Evolutionary conservation across 37 sponge, comb jelly and placozoan genomes (phyloP).

Genomic region (Eunapius fragilis): DNA sequence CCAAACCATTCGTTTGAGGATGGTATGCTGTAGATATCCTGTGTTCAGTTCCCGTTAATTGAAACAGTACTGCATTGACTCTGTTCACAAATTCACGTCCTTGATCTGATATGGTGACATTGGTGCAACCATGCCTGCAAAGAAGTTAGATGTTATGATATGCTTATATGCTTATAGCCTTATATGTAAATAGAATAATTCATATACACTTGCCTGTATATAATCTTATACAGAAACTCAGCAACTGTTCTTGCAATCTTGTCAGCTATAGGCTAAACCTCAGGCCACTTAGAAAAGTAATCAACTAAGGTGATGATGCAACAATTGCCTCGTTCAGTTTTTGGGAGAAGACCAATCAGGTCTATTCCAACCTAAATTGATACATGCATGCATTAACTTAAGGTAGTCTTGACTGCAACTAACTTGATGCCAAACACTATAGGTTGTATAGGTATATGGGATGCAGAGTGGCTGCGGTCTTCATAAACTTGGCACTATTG

Average conservation of each 20-base stretch:
- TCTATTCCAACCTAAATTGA: slow-evolving; percentile 43
- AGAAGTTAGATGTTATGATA: neutral
- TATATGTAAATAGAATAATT: neutral
- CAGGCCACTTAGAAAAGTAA: slow-evolving; percentile 44
- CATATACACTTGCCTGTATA: slow-evolving; percentile 13
- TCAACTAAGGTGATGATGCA: slow-evolving; percentile 45
- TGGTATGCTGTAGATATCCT: slow-evolving; percentile 43
- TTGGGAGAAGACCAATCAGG: slow-evolving; percentile 29
- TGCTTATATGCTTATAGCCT: neutral
- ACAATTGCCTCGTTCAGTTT: slow-evolving; percentile 14
- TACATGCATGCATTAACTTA: no score
- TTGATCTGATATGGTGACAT: slow-evolving; percentile 24
- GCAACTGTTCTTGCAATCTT: slow-evolving; percentile 29
- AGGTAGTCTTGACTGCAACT: no score
- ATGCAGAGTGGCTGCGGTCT: slow-evolving; percentile 18
- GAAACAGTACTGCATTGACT: slow-evolving; percentile 14
- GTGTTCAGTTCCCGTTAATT: slow-evolving; percentile 15
- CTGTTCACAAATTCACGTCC: slow-evolving; percentile 44
- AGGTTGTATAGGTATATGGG: slow-evolving; percentile 1
- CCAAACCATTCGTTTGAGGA: slow-evolving; percentile 41
- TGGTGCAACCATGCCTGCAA: slow-evolving; percentile 26
- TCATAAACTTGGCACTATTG: slow-evolving; percentile 19
- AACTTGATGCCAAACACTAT: no score
- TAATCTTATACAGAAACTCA: slow-evolving; percentile 35
- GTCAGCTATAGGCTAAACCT: slow-evolving; percentile 20